Evolutionary conservation across 2,888 invertebrate species (phyloP).

Genomic region (Phrixothrix hirtus): DNA sequence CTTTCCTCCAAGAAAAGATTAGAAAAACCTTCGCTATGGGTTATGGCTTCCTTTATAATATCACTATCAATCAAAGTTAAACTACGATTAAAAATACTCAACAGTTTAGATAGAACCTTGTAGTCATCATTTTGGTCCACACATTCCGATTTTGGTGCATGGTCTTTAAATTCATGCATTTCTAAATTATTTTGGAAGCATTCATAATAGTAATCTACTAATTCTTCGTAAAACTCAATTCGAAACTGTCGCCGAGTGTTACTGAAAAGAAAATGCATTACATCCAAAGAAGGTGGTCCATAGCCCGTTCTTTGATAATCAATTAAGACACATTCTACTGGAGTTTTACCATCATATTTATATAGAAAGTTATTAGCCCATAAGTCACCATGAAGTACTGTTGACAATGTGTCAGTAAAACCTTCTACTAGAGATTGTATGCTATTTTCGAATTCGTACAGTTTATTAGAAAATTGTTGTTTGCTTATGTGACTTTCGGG

Average conservation of each 20-base stretch:
- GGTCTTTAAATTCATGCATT: slow-evolving; percentile 30
- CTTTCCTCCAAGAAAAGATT: neutral
- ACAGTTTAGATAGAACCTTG: neutral
- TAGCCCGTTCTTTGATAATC: slow-evolving; percentile 22
- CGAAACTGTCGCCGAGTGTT: slow-evolving; percentile 3
- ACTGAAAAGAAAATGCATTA: neutral
- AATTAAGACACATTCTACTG: slow-evolving; percentile 24
- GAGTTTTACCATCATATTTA: slow-evolving; percentile 34
- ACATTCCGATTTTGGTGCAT: slow-evolving; percentile 38
- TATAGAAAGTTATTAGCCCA: slow-evolving; percentile 46
- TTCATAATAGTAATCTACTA: neutral
- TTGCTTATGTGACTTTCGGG: neutral
- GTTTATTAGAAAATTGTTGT: slow-evolving; percentile 19
- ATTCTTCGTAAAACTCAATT: slow-evolving; percentile 12
- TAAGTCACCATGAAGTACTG: slow-evolving; percentile 43
- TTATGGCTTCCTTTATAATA: neutral
- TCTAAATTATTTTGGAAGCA: neutral
- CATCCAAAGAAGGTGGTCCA: neutral
- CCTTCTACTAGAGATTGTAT: slow-evolving; percentile 4
- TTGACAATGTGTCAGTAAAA: slow-evolving; percentile 21
- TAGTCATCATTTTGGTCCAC: slow-evolving; percentile 21
- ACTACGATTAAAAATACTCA: neutral
- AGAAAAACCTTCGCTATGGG: neutral
- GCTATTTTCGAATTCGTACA: slow-evolving; percentile 19
- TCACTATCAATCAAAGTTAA: neutral